These are phyloP conservation scores for Aptenodytes patagonicus DNA, from an alignment of 2,113 vertebrate species.

Conservation along the genomic window DNA sequence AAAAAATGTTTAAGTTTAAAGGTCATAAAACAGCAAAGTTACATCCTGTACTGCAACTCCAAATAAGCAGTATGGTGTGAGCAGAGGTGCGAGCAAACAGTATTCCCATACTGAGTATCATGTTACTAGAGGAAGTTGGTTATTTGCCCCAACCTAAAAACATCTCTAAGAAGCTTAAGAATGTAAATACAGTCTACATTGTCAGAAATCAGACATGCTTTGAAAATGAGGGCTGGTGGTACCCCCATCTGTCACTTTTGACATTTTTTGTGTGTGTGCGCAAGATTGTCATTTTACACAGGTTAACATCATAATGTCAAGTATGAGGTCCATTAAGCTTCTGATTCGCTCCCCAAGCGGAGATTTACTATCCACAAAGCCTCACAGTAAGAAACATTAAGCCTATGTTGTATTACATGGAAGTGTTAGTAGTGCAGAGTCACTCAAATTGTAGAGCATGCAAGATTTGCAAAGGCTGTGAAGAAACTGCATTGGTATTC, in stretches of 20 bases:
- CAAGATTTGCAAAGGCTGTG: slow-evolving; percentile 31
- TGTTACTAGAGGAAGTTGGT: background rate
- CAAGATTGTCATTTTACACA: background rate
- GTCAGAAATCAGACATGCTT: background rate
- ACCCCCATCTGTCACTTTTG: background rate
- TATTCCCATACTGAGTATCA: background rate
- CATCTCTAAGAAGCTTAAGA: background rate
- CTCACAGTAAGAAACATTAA: background rate
- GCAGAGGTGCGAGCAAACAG: background rate
- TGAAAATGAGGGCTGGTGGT: background rate
- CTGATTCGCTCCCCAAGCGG: background rate
- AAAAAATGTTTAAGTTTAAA: background rate
- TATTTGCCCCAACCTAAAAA: background rate
- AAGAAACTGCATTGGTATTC: slow-evolving; percentile 3
- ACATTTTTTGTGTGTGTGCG: background rate
- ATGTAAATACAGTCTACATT: background rate
- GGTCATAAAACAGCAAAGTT: background rate
- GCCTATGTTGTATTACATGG: background rate
- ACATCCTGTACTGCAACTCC: background rate
- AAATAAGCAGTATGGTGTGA: background rate
- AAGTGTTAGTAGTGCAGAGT: slow-evolving; percentile 27
- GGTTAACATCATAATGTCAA: background rate
- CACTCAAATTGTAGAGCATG: slow-evolving; percentile 24
- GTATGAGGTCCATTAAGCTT: background rate
- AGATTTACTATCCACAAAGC: background rate